Conservation (phyloP, 2,888 invertebrate genomes). For the Lasioglossum zephyrum region DNA sequence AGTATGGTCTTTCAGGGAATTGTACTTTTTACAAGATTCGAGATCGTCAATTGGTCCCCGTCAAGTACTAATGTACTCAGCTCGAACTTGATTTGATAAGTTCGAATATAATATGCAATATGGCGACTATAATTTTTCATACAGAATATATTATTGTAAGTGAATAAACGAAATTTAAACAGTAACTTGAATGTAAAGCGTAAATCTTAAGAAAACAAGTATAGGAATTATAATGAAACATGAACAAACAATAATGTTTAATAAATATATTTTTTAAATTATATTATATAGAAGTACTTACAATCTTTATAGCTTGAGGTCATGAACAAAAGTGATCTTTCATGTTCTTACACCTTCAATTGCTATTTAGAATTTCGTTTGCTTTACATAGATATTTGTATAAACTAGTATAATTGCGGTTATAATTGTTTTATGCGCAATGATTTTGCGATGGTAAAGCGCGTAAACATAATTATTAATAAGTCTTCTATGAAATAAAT, state of each 20-base stretch:
- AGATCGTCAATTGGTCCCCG: not conserved
- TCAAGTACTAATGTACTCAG: not conserved
- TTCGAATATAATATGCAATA: not conserved
- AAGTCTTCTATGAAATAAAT: not conserved
- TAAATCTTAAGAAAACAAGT: not conserved
- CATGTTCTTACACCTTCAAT: not conserved
- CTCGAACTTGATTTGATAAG: not conserved
- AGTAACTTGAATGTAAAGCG: not conserved
- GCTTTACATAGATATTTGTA: not conserved
- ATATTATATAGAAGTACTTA: not conserved
- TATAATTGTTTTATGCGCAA: too few species aligned
- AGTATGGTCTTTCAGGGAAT: not conserved
- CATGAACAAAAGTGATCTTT: not conserved
- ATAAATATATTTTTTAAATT: not conserved
- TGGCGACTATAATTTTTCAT: not conserved
- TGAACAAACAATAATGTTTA: not conserved
- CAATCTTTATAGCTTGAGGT: not conserved
- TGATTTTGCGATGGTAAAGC: not conserved
- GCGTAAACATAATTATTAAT: not conserved
- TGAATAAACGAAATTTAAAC: not conserved
- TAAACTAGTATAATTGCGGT: not conserved
- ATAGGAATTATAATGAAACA: not conserved
- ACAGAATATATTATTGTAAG: not conserved
- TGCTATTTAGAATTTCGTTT: not conserved
- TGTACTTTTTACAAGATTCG: constrained; percentile 1